These are phyloP conservation scores for Anoplophora glabripennis DNA, from an alignment of 1,140 invertebrate species.

Conservation along the genomic window DNA sequence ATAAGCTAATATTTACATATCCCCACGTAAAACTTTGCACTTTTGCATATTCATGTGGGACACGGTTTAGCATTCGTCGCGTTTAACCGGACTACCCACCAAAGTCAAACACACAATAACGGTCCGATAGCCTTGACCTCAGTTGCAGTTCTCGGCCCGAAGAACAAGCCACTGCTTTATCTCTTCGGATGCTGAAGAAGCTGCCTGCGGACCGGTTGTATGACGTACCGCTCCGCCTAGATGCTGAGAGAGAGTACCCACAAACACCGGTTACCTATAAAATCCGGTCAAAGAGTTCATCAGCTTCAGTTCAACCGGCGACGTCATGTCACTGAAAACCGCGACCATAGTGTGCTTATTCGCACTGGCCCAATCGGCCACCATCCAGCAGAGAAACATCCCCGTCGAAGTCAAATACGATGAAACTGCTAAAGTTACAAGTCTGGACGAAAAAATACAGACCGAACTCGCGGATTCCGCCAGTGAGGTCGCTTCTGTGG, in stretches of 20 bases:
- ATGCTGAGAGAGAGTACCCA: neutral
- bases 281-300: constrained; percentile 35
- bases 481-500: neutral
- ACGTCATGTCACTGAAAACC: constrained; percentile 19
- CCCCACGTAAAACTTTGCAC: no score
- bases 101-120: constrained; percentile 8
- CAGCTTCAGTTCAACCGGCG: constrained; percentile 31
- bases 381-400: constrained; percentile 31
- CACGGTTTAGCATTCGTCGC: no score
- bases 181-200: neutral
- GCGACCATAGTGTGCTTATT: constrained; percentile 11
- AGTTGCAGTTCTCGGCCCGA: constrained; percentile 9
- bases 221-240: neutral
- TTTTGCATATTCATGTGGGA: no score
- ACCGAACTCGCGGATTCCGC: neutral
- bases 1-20: no score
- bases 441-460: constrained; percentile 26
- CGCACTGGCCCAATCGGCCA: constrained; percentile 16
- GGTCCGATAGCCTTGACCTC: constrained; percentile 12
- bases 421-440: constrained; percentile 26
- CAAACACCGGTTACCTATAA: constrained; percentile 26
- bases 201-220: constrained; percentile 8
- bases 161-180: no score
- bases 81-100: constrained; percentile 3
- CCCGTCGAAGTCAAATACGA: constrained; percentile 46